Evolutionary conservation across 2,113 vertebrate genomes (phyloP).

Genomic region (Rostratula benghalensis): DNA sequence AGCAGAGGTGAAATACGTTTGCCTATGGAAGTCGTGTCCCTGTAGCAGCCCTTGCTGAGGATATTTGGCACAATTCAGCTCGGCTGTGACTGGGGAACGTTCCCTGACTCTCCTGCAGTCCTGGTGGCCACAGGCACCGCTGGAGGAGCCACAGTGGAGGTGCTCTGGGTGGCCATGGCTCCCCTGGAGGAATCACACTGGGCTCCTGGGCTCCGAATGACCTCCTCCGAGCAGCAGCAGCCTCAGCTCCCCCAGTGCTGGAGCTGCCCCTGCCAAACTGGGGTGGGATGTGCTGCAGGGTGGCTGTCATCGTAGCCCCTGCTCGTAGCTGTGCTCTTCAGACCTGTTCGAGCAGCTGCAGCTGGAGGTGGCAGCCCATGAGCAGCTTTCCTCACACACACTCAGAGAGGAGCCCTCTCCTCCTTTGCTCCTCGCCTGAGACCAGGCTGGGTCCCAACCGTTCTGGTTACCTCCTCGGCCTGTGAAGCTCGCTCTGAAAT

Average conservation of each 20-base stretch:
- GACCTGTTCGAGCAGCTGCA: rapidly evolving
- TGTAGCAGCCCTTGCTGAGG: not conserved
- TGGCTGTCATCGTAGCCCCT: rapidly evolving
- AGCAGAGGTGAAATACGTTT: not conserved
- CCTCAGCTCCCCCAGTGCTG: not conserved
- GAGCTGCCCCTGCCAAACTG: rapidly evolving
- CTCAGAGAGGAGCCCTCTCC: not conserved
- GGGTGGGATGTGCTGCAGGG: not conserved
- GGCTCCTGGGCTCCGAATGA: rapidly evolving
- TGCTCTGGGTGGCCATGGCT: rapidly evolving
- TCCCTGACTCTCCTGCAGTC: not conserved
- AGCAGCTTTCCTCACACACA: rapidly evolving
- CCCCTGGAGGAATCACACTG: rapidly evolving
- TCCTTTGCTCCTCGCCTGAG: not conserved
- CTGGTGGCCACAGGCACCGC: not conserved
- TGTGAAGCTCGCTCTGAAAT: not conserved
- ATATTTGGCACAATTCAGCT: not conserved
- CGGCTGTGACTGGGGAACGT: not conserved
- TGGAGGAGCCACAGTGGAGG: not conserved
- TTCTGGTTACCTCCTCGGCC: not conserved
- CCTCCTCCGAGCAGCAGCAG: rapidly evolving
- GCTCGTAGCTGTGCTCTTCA: rapidly evolving
- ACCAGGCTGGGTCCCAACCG: not conserved
- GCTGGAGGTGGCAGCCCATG: not conserved
- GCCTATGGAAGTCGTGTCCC: not conserved